phyloP scores from a whole-genome alignment of 1,140 invertebrate genomes.

The Halyomorpha halys region DNA sequence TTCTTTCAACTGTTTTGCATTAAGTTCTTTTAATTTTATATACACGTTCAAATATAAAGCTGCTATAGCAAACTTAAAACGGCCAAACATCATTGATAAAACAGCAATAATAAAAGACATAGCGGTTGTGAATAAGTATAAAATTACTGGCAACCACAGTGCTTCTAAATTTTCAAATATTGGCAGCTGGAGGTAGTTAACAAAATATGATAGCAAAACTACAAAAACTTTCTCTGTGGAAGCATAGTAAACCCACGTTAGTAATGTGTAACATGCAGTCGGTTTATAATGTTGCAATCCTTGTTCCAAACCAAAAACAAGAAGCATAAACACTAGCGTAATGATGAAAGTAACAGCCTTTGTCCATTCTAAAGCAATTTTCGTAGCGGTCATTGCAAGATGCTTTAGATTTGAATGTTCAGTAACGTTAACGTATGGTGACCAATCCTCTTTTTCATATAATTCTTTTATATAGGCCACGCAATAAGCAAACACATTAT shows the following conservation, averaged over 20 bases:
- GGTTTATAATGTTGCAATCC: slow-evolving; percentile 62
- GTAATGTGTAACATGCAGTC: slow-evolving; percentile 47
- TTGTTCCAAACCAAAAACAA: slow-evolving; percentile 63
- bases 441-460: slow-evolving; percentile 63
- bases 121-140: slow-evolving; percentile 44
- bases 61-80: slow-evolving; percentile 46
- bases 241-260: slow-evolving; percentile 59
- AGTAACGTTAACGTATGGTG: slow-evolving; percentile 58
- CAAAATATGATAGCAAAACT: slow-evolving; percentile 46
- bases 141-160: slow-evolving; percentile 52
- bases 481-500: slow-evolving; percentile 67
- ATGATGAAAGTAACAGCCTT: slow-evolving; percentile 70
- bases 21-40: slow-evolving; percentile 50
- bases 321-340: slow-evolving; percentile 63
- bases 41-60: slow-evolving; percentile 56
- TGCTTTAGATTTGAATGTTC: slow-evolving; percentile 61
- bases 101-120: slow-evolving; percentile 44
- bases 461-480: slow-evolving; percentile 61
- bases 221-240: slow-evolving; percentile 61
- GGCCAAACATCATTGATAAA: slow-evolving; percentile 42
- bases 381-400: slow-evolving; percentile 68
- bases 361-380: slow-evolving; percentile 70
- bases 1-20: slow-evolving; percentile 42
- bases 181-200: slow-evolving; percentile 47
- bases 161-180: slow-evolving; percentile 53